A percentile compares a stretch with the other conserved stretches of the same genome.
Conservation (phyloP, 2,888 invertebrate genomes). For the Syrista parreyssii region DNA sequence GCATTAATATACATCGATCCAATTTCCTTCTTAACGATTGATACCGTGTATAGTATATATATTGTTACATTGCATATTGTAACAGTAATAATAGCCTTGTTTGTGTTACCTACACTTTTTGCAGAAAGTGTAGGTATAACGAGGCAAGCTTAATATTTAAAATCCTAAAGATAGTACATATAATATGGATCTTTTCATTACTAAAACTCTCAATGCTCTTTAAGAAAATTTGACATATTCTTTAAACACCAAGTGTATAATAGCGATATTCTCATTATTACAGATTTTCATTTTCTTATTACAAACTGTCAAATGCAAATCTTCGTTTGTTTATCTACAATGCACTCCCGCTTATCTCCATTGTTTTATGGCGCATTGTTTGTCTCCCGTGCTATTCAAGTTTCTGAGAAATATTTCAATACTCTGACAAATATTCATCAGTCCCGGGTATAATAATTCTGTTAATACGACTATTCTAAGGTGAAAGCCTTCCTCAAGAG, state of each 20-base stretch:
- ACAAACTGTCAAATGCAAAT: not conserved
- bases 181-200: not conserved
- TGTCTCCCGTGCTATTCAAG: not conserved
- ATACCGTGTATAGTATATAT: not conserved
- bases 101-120: not conserved
- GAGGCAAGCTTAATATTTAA: not conserved
- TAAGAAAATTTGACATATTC: not conserved
- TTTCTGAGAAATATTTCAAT: not conserved
- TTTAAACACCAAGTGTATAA: not conserved
- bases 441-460: not conserved
- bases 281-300: constrained; percentile 3
- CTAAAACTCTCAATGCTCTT: not conserved
- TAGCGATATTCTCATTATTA: not conserved
- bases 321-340: constrained; percentile 37
- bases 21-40: constrained; percentile 37
- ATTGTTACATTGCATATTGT: not conserved
- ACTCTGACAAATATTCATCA: not conserved
- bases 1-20: constrained; percentile 19
- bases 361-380: constrained; percentile 23
- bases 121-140: not conserved
- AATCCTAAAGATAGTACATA: not conserved
- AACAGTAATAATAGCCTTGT: not conserved
- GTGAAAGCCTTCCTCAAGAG: not conserved
- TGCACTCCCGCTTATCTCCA: constrained; percentile 31
- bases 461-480: not conserved